Base-by-base conservation (phyloP, 2,888 invertebrate genomes). In the Agonopterix alstromeriana region DNA sequence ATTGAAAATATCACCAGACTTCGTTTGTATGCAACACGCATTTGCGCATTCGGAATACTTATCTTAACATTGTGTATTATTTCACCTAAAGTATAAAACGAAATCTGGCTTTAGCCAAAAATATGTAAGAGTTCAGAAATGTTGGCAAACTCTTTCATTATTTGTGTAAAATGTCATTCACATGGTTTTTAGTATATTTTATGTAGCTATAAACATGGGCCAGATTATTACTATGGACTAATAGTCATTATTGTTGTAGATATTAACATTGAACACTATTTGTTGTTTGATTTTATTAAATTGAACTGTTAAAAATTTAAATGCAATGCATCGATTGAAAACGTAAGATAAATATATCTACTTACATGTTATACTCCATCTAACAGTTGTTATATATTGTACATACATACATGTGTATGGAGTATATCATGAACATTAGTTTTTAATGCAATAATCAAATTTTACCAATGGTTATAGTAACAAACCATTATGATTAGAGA, bases 261-360 rank as follows among this genome's bases (percentile, higher is more conserved):
- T 77, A 59, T 12, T 75, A 75, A 77, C 63, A 67, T 67, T 69
- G 67, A 76, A 46, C 65, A 67, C 63, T 73, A 75, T 71, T 66
- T 78, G 71, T 83, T 79, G 87, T 87, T 87, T 87, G 85, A 86
- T 87, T 88, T 77, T 82, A 82, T 79, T 78, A 77, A 87, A 87
- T 87, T 87, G 86, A 87, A 87, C 85, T 84, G 73, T 75, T 69
- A 66, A 71, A 85, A 84, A 65, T 73, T 71, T 77, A 77, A 82
- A 87, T 87, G 87, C 86, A 85, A 87, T 87, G 87, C 87, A 87
- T 87, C 79, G 65, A 81, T 81, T 83, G 81, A 82, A 82, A 82
- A 74, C 62, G 87, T 87, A 87, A 87, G 85, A 86, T 87, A 86
- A 71, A 82, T 85, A 65, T 85, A 87, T 87, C 87, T 86, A 74